These are phyloP conservation scores for Siniperca knerii DNA, from an alignment of 2,113 vertebrate genomes.

Conservation along the genomic window DNA sequence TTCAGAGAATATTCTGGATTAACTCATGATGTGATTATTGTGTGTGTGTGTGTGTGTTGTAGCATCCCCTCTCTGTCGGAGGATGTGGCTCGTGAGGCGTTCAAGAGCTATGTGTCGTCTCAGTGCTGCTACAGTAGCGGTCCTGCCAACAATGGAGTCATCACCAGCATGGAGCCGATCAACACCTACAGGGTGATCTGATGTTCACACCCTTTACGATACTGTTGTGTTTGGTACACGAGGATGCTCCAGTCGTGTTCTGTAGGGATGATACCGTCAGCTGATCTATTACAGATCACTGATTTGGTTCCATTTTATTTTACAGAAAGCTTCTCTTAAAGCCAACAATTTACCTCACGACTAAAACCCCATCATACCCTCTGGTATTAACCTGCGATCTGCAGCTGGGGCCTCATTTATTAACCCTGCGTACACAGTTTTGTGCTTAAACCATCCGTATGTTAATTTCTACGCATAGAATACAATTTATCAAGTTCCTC, in stretches of 20 bases:
- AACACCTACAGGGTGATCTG: conserved; percentile 79
- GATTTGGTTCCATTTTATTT: not conserved
- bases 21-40: not conserved
- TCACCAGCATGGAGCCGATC: conserved; percentile 75
- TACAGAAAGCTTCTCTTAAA: no score
- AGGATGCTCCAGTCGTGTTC: not conserved
- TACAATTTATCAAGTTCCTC: no score
- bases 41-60: conserved; percentile 4
- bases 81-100: conserved; percentile 58
- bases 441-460: no score
- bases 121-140: conserved; percentile 71
- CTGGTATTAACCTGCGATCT: no score
- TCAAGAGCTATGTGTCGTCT: conserved; percentile 45
- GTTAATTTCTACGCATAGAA: no score
- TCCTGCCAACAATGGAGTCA: conserved; percentile 72
- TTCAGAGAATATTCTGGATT: not conserved
- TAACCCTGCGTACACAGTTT: no score
- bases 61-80: conserved; percentile 79
- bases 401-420: no score
- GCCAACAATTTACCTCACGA: no score
- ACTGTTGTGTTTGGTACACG: not conserved
- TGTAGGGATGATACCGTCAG: not conserved
- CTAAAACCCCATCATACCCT: no score
- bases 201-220: not conserved
- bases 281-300: not conserved